Evolutionary conservation across 2,888 invertebrate species (phyloP), one percentile per base, ranked within the genome.

Genomic region (Bruchidius siliquastri): DNA sequence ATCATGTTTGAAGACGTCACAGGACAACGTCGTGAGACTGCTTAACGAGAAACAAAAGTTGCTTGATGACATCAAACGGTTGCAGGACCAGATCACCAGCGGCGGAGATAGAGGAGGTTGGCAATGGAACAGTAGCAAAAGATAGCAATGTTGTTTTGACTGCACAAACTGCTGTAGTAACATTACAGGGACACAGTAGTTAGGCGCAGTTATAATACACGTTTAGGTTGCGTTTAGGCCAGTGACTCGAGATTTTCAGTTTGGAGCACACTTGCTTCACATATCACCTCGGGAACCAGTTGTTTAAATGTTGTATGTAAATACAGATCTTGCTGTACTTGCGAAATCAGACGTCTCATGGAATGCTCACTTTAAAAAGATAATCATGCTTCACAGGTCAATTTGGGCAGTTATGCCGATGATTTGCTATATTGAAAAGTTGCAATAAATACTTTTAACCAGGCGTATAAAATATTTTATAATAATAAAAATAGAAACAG

Each of bases 41-140:
- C 83, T 94, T 22, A 91, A 92, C 30, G 95, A 95, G 82, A 95
- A 95, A 82, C 90, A 90, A 79, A 90, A 90, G 71, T 87, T 95
- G 71, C 84, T 94, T 77, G 93, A 94, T 75, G 90, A 92, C 67
- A 89, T 95, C 77, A 89, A 90, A 67, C 87, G 89, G 22, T 85
- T 95, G 77, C 93, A 93, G 88, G 92, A 87, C 77, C 88, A 88
- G 77, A 79, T 86, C 67, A 81, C 85, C 70, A 84, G 81, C 20
- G 85, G 84, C 72, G 71, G 30, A 18, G 68, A 68, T 13, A 68
- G 76, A 66, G 80, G 84, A 72, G 83, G 84, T 72, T 81, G 85
- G 72, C 84, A 84, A 75, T 89, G 88, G 88, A 90, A 89, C 76
- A 88, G 79, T 79, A 90, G 79, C 79, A 90, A 89, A 79, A 92